Percentiles rank a stretch among this genome's conserved stretches.
phyloP scores from a whole-genome alignment of 1,140 invertebrate species.

The Hycleus phaleratus region DNA sequence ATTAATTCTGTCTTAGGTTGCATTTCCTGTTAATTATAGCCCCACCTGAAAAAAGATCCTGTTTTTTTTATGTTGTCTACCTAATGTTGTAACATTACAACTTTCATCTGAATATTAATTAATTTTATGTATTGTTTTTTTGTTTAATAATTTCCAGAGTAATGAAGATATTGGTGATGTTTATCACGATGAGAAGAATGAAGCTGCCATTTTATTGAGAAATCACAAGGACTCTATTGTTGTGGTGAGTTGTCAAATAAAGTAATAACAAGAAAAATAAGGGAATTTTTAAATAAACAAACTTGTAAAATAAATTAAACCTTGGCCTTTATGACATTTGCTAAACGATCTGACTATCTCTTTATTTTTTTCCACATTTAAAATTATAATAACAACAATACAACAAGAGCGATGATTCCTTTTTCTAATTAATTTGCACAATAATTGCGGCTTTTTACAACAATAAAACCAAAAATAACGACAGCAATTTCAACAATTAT shows the following conservation, averaged over 20 bases:
- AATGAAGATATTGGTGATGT: slow-evolving; percentile 68
- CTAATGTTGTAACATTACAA: too few relatives aligned
- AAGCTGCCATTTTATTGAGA: slow-evolving; percentile 76
- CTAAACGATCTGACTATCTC: not conserved
- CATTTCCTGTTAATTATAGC: too few relatives aligned
- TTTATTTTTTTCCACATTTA: not conserved
- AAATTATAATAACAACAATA: too few relatives aligned
- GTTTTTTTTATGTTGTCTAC: too few relatives aligned
- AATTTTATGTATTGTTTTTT: slow-evolving; percentile 2
- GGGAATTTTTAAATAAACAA: not conserved
- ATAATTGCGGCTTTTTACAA: too few relatives aligned
- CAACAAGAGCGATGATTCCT: too few relatives aligned
- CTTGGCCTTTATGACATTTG: slow-evolving; percentile 8
- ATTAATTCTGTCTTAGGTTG: too few relatives aligned
- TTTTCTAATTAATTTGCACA: too few relatives aligned
- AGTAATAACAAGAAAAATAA: not conserved
- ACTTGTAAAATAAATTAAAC: not conserved
- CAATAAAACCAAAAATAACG: too few relatives aligned
- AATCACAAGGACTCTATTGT: slow-evolving; percentile 69
- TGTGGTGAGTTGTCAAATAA: slow-evolving; percentile 58
- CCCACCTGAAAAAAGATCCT: too few relatives aligned
- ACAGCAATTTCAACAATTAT: too few relatives aligned
- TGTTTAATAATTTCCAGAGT: slow-evolving; percentile 41
- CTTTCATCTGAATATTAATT: too few relatives aligned
- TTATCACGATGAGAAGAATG: slow-evolving; percentile 77